phyloP scores from a whole-genome alignment of 2,888 invertebrate genomes.

The Anticlea derivata region DNA sequence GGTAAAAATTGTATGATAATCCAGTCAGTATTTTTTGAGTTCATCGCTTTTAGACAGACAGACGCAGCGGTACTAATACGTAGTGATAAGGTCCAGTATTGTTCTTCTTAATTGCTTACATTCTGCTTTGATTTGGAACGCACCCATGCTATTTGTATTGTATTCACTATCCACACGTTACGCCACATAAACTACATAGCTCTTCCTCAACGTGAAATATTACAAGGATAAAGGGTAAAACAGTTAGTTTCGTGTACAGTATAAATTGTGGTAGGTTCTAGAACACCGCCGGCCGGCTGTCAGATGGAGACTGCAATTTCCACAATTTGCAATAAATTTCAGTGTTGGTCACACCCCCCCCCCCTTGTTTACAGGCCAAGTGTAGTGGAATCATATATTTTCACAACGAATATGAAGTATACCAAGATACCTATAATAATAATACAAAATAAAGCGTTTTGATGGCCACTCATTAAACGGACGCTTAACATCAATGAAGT shows the following conservation, averaged over 20 bases:
- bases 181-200: constrained; percentile 8
- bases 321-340: constrained; percentile 71
- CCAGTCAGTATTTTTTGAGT: no score
- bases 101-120: no score
- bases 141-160: not conserved
- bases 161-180: not conserved
- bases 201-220: constrained; percentile 21
- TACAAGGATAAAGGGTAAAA: constrained; percentile 20
- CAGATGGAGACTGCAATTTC: constrained; percentile 51
- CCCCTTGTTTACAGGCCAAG: constrained; percentile 44
- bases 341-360: constrained; percentile 42
- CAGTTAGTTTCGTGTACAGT: constrained; percentile 17
- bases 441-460: no score
- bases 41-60: no score
- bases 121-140: no score
- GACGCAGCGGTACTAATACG: no score
- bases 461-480: no score
- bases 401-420: constrained; percentile 10
- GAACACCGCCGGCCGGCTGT: constrained; percentile 27
- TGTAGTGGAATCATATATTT: constrained; percentile 41
- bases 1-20: no score
- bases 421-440: no score
- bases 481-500: no score
- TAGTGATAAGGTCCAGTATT: no score
- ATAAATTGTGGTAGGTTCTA: constrained; percentile 29